These are phyloP conservation scores for Pluvianellus socialis DNA, from an alignment of 2,113 vertebrate genomes.

Conservation along the genomic window DNA sequence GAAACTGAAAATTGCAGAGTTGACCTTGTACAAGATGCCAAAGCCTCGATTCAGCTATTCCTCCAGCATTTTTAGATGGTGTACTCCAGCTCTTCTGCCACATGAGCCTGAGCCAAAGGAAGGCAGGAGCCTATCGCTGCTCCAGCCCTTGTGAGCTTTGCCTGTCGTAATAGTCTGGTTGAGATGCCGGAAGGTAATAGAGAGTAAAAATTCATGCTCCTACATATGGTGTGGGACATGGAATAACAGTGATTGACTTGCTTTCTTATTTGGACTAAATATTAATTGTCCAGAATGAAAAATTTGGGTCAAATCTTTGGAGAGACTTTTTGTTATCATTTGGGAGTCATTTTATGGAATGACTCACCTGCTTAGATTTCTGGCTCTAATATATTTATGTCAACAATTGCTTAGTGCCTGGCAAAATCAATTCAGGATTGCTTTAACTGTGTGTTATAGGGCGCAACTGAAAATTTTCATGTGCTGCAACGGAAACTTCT, in stretches of 20 bases:
- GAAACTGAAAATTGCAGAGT: background rate
- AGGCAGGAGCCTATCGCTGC: background rate
- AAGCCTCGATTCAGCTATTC: background rate
- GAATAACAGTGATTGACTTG: background rate
- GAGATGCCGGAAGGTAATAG: background rate
- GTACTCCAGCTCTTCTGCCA: background rate
- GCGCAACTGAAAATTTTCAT: background rate
- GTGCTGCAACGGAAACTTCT: background rate
- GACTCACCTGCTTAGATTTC: background rate
- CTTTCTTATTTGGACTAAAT: background rate
- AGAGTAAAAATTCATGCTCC: background rate
- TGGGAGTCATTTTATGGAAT: background rate
- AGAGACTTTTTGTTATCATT: background rate
- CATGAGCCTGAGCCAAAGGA: fast-evolving
- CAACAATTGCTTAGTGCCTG: background rate
- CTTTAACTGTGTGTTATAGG: background rate
- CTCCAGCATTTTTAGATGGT: background rate
- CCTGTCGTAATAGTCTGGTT: background rate
- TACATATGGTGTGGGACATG: background rate
- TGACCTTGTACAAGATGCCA: background rate
- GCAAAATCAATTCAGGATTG: background rate
- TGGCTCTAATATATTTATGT: background rate
- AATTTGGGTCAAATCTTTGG: background rate
- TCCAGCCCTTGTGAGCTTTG: background rate
- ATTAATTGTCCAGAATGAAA: background rate